These are phyloP conservation scores for Acanthornis magna DNA, from an alignment of 2,797 vertebrate species.

Conservation along the genomic window DNA sequence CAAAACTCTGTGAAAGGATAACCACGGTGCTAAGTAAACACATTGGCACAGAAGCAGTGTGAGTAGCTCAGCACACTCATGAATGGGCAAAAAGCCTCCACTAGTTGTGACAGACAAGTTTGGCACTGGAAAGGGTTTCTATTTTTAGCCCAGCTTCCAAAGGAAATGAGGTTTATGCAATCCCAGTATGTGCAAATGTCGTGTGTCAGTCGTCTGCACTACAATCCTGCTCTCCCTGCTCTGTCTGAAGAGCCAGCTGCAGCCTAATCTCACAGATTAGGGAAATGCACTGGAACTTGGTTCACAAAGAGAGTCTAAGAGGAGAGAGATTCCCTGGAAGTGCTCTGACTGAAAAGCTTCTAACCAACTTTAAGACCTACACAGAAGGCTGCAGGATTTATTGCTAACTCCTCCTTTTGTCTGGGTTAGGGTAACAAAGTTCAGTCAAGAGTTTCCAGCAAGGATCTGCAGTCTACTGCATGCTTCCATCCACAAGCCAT, in stretches of 20 bases:
- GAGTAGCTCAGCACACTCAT: background rate
- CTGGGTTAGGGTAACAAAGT: background rate
- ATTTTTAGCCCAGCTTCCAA: constrained; percentile 2
- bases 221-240: background rate
- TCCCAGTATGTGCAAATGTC: accelerated
- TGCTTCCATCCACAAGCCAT: background rate
- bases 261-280: background rate
- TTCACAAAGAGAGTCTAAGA: background rate
- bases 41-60: background rate
- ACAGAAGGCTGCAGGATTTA: background rate
- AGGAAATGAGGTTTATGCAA: background rate
- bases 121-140: background rate
- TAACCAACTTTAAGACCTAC: background rate
- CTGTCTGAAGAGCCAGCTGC: background rate
- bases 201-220: background rate
- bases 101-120: background rate
- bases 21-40: background rate
- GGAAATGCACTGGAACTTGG: background rate
- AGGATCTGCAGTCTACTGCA: background rate
- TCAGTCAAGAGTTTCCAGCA: background rate
- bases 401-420: background rate
- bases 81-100: background rate
- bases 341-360: background rate
- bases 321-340: background rate
- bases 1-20: background rate